Base-by-base conservation (phyloP, 1,140 invertebrate genomes). In the Popillia japonica region DNA sequence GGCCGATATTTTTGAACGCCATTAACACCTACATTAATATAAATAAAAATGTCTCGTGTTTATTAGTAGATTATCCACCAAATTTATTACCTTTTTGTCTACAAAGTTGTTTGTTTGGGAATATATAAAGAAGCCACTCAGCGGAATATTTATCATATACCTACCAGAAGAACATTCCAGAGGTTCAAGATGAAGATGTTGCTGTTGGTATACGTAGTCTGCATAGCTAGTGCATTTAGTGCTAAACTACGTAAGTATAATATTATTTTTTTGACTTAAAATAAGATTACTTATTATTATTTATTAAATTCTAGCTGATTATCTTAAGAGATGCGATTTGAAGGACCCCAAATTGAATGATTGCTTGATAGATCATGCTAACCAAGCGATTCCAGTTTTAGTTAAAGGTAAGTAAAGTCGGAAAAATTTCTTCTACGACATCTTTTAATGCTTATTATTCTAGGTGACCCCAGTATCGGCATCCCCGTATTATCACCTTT, bases 251-350 rank as follows among this genome's bases (percentile, higher is more conserved):
- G 48, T 55, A 55, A 55, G 48, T 17, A 17, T 55, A 14, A 14
- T 11, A 10, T 48, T 48, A 14, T 48, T 48, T 55, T 14, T 17
- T 55, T n/a, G 14, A n/a, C 17, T 14, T 55, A 55, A 6, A 55
- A 55, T n/a, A 0, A 0, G 17, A n/a, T 55, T 7, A n/a, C 6
- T 55, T 14, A 2, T 17, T n/a, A 3, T 14, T 17, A n/a, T 7
- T n/a, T 55, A 17, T 68, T 68, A 34, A 1, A 34, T 95, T 99
- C 99, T 86, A 98, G 99, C 87, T 96, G 94, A 88, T 99, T 96
- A 87, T 99, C 98, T 99, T 83, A 98, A 98, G 90, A 99, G 99
- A 74, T 74, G 72, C 9, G 14, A 11, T n/a, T 42, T 74, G 6
- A 40, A 27, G 6, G 72, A 74, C 40, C 72, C 72, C 9, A 41